Evolutionary conservation across 2,888 invertebrate species (phyloP).

Genomic region (Cheilosia variabilis): DNA sequence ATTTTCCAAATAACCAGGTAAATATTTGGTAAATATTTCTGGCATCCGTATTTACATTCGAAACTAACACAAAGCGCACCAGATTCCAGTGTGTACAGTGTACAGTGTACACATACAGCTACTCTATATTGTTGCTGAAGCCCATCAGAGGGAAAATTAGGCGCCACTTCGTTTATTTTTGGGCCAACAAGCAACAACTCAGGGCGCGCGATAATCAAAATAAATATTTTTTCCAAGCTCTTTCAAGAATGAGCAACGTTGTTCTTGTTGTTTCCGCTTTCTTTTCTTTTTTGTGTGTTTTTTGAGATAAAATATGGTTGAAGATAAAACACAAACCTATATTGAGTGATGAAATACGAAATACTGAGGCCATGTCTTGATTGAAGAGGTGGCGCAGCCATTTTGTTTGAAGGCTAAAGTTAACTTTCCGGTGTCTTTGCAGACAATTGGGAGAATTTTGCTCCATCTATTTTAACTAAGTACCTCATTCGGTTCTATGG

Average conservation of each 20-base stretch:
- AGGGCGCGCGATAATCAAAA: conserved; percentile 60
- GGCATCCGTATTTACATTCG: conserved; percentile 65
- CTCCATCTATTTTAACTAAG: too few species aligned
- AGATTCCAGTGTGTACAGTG: background rate
- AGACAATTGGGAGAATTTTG: too few species aligned
- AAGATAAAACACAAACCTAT: conserved; percentile 53
- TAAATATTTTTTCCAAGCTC: conserved; percentile 48
- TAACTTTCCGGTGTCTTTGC: too few species aligned
- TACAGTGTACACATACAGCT: background rate
- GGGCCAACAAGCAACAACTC: conserved; percentile 41
- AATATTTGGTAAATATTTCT: conserved; percentile 68
- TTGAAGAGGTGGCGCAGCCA: conserved; percentile 19
- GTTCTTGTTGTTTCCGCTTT: conserved; percentile 6
- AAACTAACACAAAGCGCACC: conserved; percentile 19
- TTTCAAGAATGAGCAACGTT: conserved; percentile 28
- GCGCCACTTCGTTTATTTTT: conserved; percentile 65
- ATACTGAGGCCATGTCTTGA: conserved; percentile 25
- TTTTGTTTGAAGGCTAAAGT: background rate
- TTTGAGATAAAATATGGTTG: conserved; percentile 37
- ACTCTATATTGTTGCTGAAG: conserved; percentile 41
- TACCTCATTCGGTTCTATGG: too few species aligned
- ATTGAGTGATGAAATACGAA: conserved; percentile 37
- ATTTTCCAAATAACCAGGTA: conserved; percentile 57
- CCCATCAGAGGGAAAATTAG: conserved; percentile 42
- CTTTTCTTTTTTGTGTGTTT: background rate